Evolutionary conservation across 1,140 invertebrate species (phyloP), one percentile per base, ranked within the genome.

Genomic region (Zaprionus ghesquierei): DNA sequence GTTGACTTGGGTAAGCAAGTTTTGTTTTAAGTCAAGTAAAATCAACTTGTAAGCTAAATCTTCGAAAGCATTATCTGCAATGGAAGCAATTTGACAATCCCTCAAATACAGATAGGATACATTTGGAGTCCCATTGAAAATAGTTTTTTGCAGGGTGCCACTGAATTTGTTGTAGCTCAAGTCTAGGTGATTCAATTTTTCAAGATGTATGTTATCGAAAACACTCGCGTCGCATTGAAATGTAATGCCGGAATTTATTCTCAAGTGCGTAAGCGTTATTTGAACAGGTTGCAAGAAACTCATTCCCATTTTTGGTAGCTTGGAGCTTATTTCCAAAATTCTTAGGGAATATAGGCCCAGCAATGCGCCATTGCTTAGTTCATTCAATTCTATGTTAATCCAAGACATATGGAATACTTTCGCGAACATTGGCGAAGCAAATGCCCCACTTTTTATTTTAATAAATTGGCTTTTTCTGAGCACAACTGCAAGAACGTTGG

Each of bases 211-310:
- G 9, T 75, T 70, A 20, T 68, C 71, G 22, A 89, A 89, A 5
- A 78, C 51, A 23, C 44, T 71, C 0, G 53, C 51, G 6, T 58
- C 46, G 3, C 66, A 62, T 2, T 56, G 8, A 6, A 89, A 70
- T 5, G 10, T 10, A 5, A 89, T 53, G 12, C 53, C 56, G 3
- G 66, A 64, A 70, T 89, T 85, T 1, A 89, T 27, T 10, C 51
- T 53, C 15, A 89, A 54, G 12, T 82, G 56, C 5, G 53, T 69
- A 1, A 89, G 46, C 0, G 79, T 89, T 1, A 59, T 22, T 33
- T 82, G 85, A 2, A 89, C 77, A 0, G 85, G 81, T 18, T 89
- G 85, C 29, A 89, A 51, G 15, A 89, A 77, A 13, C 60, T 46
- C 10, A 76, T 25, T 25, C 64, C 66, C 1, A 81, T 33, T 5